These are phyloP conservation scores for Cartodere bifasciata DNA, from an alignment of 2,888 invertebrate genomes.

Conservation along the genomic window DNA sequence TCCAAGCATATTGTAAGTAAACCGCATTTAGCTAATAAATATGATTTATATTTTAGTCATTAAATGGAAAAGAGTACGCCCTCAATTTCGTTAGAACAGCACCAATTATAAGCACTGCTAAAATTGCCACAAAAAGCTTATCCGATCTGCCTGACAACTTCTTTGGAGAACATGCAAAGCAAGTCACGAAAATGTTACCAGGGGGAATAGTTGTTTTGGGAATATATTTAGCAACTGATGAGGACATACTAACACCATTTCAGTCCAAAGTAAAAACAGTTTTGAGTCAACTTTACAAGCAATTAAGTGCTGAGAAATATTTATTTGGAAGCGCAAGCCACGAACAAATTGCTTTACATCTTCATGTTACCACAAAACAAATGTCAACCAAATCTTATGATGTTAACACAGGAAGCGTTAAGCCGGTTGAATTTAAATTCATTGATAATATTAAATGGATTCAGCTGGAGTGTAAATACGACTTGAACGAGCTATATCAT, in stretches of 20 bases:
- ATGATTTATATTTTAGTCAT: no score
- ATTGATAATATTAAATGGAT: constrained; percentile 62
- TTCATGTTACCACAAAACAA: constrained; percentile 40
- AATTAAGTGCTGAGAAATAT: constrained; percentile 41
- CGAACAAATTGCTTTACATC: constrained; percentile 55
- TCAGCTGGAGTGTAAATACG: constrained; percentile 60
- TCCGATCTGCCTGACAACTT: no score
- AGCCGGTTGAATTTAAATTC: constrained; percentile 68
- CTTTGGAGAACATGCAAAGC: constrained; percentile 78
- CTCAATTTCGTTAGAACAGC: no score
- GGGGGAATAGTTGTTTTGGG: constrained; percentile 82
- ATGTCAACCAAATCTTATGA: constrained; percentile 55
- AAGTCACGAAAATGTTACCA: constrained; percentile 80
- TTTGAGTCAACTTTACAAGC: constrained; percentile 43
- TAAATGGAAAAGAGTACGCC: no score
- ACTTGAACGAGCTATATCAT: constrained; percentile 63
- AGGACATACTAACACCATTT: constrained; percentile 47
- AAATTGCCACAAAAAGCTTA: no score
- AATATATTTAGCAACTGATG: constrained; percentile 60
- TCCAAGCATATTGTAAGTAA: no score
- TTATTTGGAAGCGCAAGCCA: constrained; percentile 43
- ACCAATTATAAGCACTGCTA: no score
- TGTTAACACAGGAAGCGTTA: constrained; percentile 40
- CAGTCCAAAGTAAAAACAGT: constrained; percentile 46
- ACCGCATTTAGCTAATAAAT: no score